Evolutionary conservation across 2,797 vertebrate species (phyloP), one percentile per base, ranked within the genome.

Genomic region (Argentina silus): DNA sequence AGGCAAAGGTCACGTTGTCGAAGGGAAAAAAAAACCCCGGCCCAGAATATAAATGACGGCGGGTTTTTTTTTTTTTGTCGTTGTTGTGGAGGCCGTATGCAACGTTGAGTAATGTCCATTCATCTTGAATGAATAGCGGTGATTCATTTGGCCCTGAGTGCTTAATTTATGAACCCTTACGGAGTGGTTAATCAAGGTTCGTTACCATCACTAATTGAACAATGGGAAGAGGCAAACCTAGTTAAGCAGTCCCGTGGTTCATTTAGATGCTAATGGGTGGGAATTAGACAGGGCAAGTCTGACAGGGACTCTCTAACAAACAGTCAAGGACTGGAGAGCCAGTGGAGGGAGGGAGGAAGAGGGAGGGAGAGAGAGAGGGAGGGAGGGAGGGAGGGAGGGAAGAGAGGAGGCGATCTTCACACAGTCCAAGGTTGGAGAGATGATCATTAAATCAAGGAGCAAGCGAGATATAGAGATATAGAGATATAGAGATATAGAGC

Each of bases 261-360:
- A 88, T 92, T 92, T 89, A 90, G 86, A 82, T 83, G 76, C 81
- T 92, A 92, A 92, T 92, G 90, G 86, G 77, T 86, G 85, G 79
- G 87, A 88, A 92, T 90, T 89, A 86, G 82, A 88, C 69, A 80
- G 88, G 85, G 87, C 84, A 83, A 84, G 81, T 88, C 86, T 90
- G 88, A 86, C 86, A 85, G 78, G 83, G 85, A 79, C 77, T 85
- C 67, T 78, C 67, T 88, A 91, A 88, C 87, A 76, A 90, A 80
- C 77, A 76, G 74, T 59, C 88, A 88, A 86, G 83, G 81, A 85
- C 77, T 80, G 59, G 27, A 44, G 14, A 36, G 47, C 56, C 19
- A 43, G 23, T 27, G 14, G 14, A 10, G 14, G 27, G 5, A 12
- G 12, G 11, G 21, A 14, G 8, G 15, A 19, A 8, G 7, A 9